Conservation (phyloP, 2,113 vertebrate genomes). For the Mandrillus leucophaeus region DNA sequence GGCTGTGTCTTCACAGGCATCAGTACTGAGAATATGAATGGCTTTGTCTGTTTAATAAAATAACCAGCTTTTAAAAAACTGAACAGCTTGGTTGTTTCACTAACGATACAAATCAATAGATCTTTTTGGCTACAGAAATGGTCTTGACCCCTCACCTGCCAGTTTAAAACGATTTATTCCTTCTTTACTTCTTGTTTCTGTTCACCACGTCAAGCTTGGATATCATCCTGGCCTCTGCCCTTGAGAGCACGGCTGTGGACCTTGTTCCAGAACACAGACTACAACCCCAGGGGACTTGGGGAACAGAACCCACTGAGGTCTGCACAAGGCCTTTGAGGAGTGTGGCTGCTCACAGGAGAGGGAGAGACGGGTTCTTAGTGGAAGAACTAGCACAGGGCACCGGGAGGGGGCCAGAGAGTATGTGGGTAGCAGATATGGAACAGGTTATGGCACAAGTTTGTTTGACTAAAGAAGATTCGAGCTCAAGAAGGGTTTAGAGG, state of each 20-base stretch:
- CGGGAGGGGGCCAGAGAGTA: rapidly evolving
- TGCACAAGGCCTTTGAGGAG: too few species aligned
- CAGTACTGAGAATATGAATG: background rate
- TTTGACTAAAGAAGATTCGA: background rate
- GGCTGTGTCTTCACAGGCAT: background rate
- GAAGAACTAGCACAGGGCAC: background rate
- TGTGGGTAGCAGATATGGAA: background rate
- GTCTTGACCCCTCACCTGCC: background rate
- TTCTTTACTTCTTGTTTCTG: background rate
- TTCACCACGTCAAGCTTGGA: background rate
- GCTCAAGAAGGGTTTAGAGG: background rate
- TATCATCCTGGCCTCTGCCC: background rate
- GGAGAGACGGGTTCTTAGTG: too few species aligned
- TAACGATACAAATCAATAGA: background rate
- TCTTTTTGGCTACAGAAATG: background rate
- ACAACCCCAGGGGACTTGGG: rapidly evolving
- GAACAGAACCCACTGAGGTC: background rate
- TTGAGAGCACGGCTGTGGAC: background rate
- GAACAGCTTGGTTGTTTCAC: background rate
- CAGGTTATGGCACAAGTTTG: background rate
- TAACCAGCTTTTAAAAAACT: background rate
- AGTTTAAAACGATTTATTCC: background rate
- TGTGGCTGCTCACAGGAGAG: background rate
- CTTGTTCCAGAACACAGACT: background rate
- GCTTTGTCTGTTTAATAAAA: background rate